Evolutionary conservation across 2,113 vertebrate species (phyloP).

Genomic region (Crotophaga sulcirostris): DNA sequence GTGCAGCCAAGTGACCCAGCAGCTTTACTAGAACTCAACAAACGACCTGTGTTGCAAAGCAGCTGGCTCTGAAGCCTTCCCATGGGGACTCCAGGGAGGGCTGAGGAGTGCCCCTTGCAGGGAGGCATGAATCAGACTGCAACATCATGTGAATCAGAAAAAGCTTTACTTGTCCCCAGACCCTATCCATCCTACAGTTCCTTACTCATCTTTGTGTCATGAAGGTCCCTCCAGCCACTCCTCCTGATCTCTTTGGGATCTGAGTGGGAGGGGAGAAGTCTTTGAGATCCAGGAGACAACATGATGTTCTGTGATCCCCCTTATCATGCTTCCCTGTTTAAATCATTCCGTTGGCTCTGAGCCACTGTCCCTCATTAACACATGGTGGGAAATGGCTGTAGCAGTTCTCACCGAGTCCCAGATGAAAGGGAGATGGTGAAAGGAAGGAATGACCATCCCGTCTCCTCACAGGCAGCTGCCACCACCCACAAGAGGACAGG

Average conservation of each 20-base stretch:
- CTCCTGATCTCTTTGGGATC: not conserved
- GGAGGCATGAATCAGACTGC: not conserved
- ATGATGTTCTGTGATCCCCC: fast-evolving
- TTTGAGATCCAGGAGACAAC: not conserved
- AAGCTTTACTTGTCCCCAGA: not conserved
- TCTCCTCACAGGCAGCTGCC: not conserved
- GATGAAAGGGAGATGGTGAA: not conserved
- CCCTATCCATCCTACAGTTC: not conserved
- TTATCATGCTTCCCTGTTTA: not conserved
- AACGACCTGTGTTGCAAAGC: not conserved
- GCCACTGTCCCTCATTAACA: not conserved
- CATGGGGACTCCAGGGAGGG: not conserved
- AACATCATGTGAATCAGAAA: not conserved
- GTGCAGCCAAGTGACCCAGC: not conserved
- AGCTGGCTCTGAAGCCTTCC: not conserved
- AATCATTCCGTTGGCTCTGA: not conserved
- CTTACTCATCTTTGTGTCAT: not conserved
- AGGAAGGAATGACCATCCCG: not conserved
- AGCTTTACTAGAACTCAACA: not conserved
- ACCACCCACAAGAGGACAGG: fast-evolving
- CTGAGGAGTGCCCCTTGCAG: not conserved
- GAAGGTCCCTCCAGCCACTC: not conserved
- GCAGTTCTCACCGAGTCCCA: not conserved
- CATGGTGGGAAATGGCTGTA: fast-evolving
- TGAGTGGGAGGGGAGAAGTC: not conserved